Conservation (phyloP, 2,888 invertebrate genomes). For the Tetanocera ferruginea region DNA sequence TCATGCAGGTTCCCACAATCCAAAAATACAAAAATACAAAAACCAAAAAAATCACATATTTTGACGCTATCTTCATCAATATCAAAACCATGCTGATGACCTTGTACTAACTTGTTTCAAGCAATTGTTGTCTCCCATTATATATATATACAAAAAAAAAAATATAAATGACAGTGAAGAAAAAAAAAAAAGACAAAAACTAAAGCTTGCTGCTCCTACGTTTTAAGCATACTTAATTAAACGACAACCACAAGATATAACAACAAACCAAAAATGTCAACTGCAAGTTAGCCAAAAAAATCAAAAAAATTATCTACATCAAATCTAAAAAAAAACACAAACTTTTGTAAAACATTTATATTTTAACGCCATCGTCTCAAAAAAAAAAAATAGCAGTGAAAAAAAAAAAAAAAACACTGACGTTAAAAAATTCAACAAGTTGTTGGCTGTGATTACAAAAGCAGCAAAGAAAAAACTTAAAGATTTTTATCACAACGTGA, state of each 20-base stretch:
- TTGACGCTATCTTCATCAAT: conserved; percentile 8
- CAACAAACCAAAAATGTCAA: conserved; percentile 46
- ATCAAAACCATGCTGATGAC: background rate
- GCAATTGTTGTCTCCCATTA: background rate
- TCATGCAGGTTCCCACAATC: background rate
- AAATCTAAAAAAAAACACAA: conserved; percentile 32
- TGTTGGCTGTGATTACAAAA: conserved; percentile 20
- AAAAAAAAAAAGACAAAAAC: background rate
- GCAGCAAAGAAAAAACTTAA: conserved; percentile 1
- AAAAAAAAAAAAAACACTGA: conserved; percentile 32
- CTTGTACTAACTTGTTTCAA: conserved; percentile 12
- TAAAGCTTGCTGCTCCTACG: conserved; percentile 49
- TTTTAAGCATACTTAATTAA: conserved; percentile 67
- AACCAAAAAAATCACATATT: background rate
- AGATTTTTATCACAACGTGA: conserved; percentile 45
- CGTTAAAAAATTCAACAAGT: conserved; percentile 40
- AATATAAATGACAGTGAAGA: too few species aligned
- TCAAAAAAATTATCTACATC: conserved; percentile 2
- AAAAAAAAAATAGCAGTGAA: background rate
- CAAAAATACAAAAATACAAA: background rate
- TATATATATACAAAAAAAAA: too few species aligned
- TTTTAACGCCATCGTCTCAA: conserved; percentile 39
- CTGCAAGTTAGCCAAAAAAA: conserved; percentile 7
- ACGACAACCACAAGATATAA: conserved; percentile 33
- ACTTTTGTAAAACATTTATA: conserved; percentile 47